A percentile compares a stretch with the other conserved stretches of the same genome.
These are phyloP conservation scores for Acropternis orthonyx DNA, from an alignment of 2,797 vertebrate species.

Conservation along the genomic window DNA sequence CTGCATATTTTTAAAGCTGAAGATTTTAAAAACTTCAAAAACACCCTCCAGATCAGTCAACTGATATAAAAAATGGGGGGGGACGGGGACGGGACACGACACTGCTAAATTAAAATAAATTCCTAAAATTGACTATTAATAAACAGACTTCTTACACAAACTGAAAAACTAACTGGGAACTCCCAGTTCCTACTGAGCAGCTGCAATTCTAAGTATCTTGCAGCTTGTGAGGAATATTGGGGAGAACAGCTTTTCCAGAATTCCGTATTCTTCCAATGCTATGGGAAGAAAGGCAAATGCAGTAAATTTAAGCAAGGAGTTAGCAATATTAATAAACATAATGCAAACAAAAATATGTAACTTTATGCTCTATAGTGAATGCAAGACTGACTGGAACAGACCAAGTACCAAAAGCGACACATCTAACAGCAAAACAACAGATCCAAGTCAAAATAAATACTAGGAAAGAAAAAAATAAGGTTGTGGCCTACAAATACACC, in stretches of 20 bases:
- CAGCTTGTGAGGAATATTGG: not conserved
- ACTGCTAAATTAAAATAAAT: not conserved
- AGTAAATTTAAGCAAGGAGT: not conserved
- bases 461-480: not conserved
- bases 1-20: not conserved
- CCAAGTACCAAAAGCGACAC: accelerated
- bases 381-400: not conserved
- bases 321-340: not conserved
- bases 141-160: not conserved
- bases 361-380: not conserved
- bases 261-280: not conserved
- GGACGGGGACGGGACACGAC: too few relatives aligned
- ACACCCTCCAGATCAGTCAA: not conserved
- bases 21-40: not conserved
- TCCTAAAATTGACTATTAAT: not conserved
- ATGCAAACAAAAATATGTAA: not conserved
- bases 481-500: not conserved
- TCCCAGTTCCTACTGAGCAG: not conserved
- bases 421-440: not conserved
- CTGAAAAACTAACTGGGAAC: not conserved
- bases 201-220: not conserved
- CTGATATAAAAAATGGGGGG: not conserved
- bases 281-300: not conserved
- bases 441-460: not conserved
- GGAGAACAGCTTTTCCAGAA: not conserved